Evolutionary conservation across 1,140 invertebrate species (phyloP).

Genomic region (Bombus balteatus): DNA sequence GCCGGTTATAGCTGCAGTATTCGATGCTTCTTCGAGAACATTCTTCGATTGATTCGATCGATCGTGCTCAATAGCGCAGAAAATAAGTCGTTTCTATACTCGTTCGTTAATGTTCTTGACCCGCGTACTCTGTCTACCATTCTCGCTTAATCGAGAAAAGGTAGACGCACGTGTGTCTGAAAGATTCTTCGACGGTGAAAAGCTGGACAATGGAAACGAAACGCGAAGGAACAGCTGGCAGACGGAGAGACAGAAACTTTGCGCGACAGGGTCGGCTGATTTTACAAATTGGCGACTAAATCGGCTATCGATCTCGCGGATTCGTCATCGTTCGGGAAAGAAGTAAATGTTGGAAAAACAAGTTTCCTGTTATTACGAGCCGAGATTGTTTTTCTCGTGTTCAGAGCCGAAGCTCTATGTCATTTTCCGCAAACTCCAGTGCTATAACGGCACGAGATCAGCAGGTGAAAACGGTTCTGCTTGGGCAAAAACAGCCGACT

Average conservation of each 20-base stretch:
- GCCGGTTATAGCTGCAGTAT: neutral
- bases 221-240: neutral
- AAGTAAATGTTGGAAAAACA: neutral
- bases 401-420: neutral
- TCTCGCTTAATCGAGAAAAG: too few species aligned
- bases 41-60: neutral
- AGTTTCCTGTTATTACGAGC: neutral
- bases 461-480: constrained; percentile 55
- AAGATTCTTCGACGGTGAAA: neutral
- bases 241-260: neutral
- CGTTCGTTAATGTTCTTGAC: constrained; percentile 34
- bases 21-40: neutral
- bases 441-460: constrained; percentile 12
- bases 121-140: neutral
- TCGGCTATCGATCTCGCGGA: too few species aligned
- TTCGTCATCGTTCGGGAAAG: neutral
- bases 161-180: neutral
- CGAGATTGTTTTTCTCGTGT: neutral
- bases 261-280: neutral
- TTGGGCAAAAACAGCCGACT: constrained; percentile 23
- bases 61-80: constrained; percentile 49
- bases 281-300: neutral
- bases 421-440: constrained; percentile 1
- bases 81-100: constrained; percentile 42
- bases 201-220: neutral